Evolutionary conservation across 2,888 invertebrate genomes (phyloP), one percentile per base, ranked within the genome.

Genomic region (Callimorpha dominula): DNA sequence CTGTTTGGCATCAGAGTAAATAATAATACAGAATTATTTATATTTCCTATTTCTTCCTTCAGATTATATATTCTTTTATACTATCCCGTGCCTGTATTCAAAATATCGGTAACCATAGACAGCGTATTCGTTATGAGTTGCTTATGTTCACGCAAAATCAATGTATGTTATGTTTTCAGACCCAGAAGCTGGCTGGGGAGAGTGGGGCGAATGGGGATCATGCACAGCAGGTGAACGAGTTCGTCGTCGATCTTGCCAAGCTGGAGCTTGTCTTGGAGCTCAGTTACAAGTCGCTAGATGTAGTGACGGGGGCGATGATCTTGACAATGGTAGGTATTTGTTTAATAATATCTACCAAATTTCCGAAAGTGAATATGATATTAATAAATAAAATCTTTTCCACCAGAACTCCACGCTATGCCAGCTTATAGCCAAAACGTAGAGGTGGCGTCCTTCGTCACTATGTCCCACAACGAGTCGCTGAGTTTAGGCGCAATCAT

Each of bases 171-270:
- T 6, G 14, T 4, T 57, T 52, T 20, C 78, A 93, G 94, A 93
- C 54, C 85, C 87, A 0, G 89, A 92, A 81, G 79, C 86, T 91
- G 97, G 97, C 57, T 96, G 97, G 88, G 94, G 96, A 4, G 97
- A 97, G 12, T 98, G 98, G 98, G 97, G 97, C 68, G 93, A 95
- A 31, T 98, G 98, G 98, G 96, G 97, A 0, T 93, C 95, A 8
- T 98, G 98, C 96, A 94, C 93, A 20, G 96, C 96, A 72, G 97
- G 97, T 31, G 97, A 97, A 85, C 97, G 98, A 65, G 96, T 97
- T 72, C 94, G 98, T 0, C 96, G 97, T 73, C 96, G 98, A 46
- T 96, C 96, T 73, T 98, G 98, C 84, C 96, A 94, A 14, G 90
- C 94, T 0, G 96, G 96, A 60, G 96, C 97, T 68, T 98, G 98